These are phyloP conservation scores for Dipodomys stephensi DNA, from an alignment of 2,113 vertebrate genomes.

Conservation along the genomic window DNA sequence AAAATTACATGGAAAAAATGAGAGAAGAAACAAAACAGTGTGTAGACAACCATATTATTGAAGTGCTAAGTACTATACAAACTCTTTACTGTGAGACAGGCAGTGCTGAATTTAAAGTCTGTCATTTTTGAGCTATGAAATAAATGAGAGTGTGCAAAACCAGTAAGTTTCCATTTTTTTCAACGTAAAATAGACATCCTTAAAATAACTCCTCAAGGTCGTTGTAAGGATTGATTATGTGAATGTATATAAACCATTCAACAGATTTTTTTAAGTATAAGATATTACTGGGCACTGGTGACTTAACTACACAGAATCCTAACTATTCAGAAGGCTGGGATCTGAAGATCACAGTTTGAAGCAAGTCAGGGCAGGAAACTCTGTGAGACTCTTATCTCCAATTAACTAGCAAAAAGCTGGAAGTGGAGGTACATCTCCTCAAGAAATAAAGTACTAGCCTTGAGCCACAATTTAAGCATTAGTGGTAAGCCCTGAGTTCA, in stretches of 20 bases:
- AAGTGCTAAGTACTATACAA: neutral
- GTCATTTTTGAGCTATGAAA: neutral
- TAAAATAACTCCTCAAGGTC: neutral
- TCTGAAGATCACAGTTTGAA: too few relatives aligned
- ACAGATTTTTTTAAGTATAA: too few relatives aligned
- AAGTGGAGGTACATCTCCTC: too few relatives aligned
- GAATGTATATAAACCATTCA: neutral
- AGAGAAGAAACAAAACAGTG: neutral
- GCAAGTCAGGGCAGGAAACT: too few relatives aligned
- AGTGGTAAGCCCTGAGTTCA: too few relatives aligned
- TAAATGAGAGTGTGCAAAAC: neutral
- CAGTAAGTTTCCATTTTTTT: neutral
- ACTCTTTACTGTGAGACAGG: neutral
- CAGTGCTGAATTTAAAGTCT: neutral
- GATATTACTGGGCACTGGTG: too few relatives aligned
- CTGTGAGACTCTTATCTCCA: too few relatives aligned
- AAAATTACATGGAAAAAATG: neutral
- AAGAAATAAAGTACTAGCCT: too few relatives aligned
- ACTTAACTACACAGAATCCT: too few relatives aligned
- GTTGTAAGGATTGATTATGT: neutral
- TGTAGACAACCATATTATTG: neutral
- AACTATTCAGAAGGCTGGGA: too few relatives aligned
- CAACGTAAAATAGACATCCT: neutral
- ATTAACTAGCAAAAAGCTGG: too few relatives aligned
- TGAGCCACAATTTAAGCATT: too few relatives aligned